Evolutionary conservation across 2,113 vertebrate species (phyloP).

Genomic region (Gadus macrocephalus): DNA sequence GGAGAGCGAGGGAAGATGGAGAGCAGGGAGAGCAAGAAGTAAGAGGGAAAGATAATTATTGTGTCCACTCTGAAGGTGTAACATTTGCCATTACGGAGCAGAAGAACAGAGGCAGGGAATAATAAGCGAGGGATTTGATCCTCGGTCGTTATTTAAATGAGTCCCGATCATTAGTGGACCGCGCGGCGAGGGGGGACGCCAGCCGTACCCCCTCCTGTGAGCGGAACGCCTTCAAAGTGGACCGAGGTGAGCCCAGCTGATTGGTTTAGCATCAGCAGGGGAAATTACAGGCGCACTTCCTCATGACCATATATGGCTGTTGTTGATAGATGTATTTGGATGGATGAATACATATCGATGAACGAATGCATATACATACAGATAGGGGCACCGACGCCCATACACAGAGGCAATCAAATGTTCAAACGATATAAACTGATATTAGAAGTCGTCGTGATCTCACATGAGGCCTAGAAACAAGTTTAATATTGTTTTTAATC

Average conservation of each 20-base stretch:
- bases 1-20: constrained; percentile 38
- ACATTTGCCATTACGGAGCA: constrained; percentile 62
- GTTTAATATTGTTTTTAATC: too few relatives aligned
- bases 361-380: too few relatives aligned
- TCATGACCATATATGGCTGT: too few relatives aligned
- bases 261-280: constrained; percentile 34
- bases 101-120: constrained; percentile 56
- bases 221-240: constrained; percentile 59
- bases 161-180: constrained; percentile 53
- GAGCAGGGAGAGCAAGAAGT: not conserved
- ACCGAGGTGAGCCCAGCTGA: constrained; percentile 52
- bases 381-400: too few relatives aligned
- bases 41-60: not conserved
- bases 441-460: too few relatives aligned
- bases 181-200: not conserved
- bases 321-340: too few relatives aligned
- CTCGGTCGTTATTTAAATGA: constrained; percentile 60
- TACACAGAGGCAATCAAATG: too few relatives aligned
- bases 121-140: constrained; percentile 54
- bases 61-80: constrained; percentile 50
- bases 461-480: too few relatives aligned
- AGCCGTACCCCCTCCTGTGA: constrained; percentile 42
- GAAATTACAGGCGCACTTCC: not conserved
- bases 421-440: too few relatives aligned
- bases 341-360: too few relatives aligned